phyloP scores from a whole-genome alignment of 1,140 invertebrate species.

The Zophobas atratus region DNA sequence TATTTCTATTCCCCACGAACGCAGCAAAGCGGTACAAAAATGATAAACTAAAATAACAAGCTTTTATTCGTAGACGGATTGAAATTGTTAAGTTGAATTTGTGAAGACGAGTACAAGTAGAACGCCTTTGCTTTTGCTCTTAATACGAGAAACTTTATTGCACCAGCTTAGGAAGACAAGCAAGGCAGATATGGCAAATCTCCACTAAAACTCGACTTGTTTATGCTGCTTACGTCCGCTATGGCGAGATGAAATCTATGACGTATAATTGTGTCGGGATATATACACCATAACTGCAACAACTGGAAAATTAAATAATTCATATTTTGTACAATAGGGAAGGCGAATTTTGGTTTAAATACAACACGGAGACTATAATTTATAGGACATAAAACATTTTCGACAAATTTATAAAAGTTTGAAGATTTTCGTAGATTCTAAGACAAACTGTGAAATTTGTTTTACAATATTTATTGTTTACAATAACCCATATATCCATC shows the following conservation, averaged over 20 bases:
- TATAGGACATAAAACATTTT: too few species aligned
- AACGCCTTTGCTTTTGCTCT: conserved; percentile 14
- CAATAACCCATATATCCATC: too few species aligned
- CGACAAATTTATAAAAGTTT: too few species aligned
- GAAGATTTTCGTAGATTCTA: too few species aligned
- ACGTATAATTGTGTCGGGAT: conserved; percentile 3
- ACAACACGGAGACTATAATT: too few species aligned
- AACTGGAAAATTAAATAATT: conserved; percentile 7
- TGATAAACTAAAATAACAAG: not conserved
- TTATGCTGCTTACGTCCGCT: conserved; percentile 37
- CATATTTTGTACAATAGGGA: conserved; percentile 3
- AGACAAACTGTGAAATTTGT: too few species aligned
- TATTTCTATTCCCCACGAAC: not conserved
- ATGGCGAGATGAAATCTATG: conserved; percentile 28
- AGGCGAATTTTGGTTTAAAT: too few species aligned
- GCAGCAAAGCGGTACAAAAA: not conserved
- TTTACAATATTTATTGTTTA: too few species aligned
- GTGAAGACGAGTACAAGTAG: conserved; percentile 3
- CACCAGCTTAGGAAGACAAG: conserved; percentile 8
- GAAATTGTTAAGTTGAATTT: conserved; percentile 1
- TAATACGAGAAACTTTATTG: conserved; percentile 35
- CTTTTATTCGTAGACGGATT: not conserved
- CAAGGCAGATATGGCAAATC: conserved; percentile 28
- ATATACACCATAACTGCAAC: conserved; percentile 6
- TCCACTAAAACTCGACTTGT: conserved; percentile 30